phyloP scores from a whole-genome alignment of 2,888 invertebrate genomes.

The Melanotus villosus region DNA sequence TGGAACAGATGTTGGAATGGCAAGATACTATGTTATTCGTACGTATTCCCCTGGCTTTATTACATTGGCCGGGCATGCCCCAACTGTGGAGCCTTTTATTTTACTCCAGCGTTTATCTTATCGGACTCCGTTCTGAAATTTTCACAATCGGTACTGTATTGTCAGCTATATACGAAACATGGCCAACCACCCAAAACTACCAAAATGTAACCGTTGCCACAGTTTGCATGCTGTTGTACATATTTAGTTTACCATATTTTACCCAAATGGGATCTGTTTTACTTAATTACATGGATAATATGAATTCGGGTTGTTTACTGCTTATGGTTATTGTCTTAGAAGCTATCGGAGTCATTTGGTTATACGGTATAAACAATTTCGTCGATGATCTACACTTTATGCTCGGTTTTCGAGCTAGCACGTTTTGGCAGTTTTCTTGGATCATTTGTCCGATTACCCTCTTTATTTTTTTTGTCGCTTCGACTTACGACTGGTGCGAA shows the following conservation, averaged over 20 bases:
- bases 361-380: conserved; percentile 46
- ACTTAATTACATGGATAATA: not conserved
- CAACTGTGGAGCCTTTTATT: conserved; percentile 26
- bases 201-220: not conserved
- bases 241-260: conserved; percentile 13
- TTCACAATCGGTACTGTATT: not conserved
- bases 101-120: conserved; percentile 21
- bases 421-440: conserved; percentile 42
- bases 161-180: not conserved
- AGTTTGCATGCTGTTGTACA: not conserved
- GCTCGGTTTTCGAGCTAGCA: conserved; percentile 47
- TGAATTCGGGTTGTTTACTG: conserved; percentile 1
- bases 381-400: conserved; percentile 51
- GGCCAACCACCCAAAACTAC: not conserved
- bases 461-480: conserved; percentile 3
- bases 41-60: conserved; percentile 15
- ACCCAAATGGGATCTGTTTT: not conserved
- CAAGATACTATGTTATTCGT: conserved; percentile 11
- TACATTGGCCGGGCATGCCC: conserved; percentile 19
- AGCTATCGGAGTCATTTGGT: conserved; percentile 17
- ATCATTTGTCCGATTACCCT: conserved; percentile 25
- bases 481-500: not conserved
- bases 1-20: conserved; percentile 5
- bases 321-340: conserved; percentile 22
- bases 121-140: conserved; percentile 20